These are phyloP conservation scores for Beaufortia kweichowensis DNA, from an alignment of 2,113 vertebrate genomes.

Conservation along the genomic window DNA sequence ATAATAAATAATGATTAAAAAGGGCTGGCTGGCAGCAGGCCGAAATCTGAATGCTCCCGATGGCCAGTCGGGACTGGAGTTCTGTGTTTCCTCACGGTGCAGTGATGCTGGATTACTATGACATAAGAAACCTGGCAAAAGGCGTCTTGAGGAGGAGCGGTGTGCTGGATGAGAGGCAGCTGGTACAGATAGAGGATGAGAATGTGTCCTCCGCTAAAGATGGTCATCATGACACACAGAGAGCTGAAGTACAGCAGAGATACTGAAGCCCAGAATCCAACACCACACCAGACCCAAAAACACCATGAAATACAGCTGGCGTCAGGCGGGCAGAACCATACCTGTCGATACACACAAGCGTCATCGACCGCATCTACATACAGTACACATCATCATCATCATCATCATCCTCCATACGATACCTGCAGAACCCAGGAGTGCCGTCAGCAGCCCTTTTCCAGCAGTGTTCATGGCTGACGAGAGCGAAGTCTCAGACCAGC, in stretches of 20 bases:
- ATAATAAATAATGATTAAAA: too few relatives aligned
- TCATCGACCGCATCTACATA: background rate
- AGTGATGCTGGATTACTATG: background rate
- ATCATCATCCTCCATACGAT: background rate
- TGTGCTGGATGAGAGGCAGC: conserved; percentile 72
- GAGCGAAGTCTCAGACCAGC: conserved; percentile 68
- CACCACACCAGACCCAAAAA: conserved; percentile 79
- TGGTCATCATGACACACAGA: conserved; percentile 76
- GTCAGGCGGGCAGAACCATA: conserved; percentile 77
- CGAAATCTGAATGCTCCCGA: too few relatives aligned
- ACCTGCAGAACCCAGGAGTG: conserved; percentile 80
- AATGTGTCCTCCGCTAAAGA: conserved; percentile 77
- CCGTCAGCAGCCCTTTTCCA: conserved; percentile 75
- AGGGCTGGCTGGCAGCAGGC: too few relatives aligned
- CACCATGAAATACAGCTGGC: conserved; percentile 76
- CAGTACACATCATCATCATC: too few relatives aligned
- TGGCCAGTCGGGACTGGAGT: too few relatives aligned
- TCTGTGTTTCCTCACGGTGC: background rate
- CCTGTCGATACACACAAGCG: conserved; percentile 62
- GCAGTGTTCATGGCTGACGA: conserved; percentile 70
- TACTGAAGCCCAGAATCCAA: conserved; percentile 73
- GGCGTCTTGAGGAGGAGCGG: conserved; percentile 72
- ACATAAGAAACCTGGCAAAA: conserved; percentile 71
- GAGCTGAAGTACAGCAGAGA: conserved; percentile 74
- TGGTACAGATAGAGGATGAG: conserved; percentile 78